These are phyloP conservation scores for Drosophila bocki DNA, from an alignment of 1,140 invertebrate species.

Conservation along the genomic window DNA sequence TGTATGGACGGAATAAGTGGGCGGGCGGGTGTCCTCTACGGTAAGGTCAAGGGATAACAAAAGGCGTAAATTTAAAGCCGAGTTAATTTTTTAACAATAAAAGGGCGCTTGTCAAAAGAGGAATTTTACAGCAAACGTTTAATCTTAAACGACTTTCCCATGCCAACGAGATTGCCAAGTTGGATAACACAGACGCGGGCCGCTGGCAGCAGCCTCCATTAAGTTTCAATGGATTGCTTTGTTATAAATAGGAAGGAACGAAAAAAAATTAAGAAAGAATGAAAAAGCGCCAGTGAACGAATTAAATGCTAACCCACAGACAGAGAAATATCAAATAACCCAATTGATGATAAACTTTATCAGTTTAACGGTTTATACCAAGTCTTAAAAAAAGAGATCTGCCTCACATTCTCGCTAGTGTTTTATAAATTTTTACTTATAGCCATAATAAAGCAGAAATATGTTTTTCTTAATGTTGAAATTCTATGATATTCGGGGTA, in stretches of 20 bases:
- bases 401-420: not conserved
- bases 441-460: not conserved
- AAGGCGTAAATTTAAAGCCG: conserved; percentile 81
- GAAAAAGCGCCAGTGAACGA: conserved; percentile 6
- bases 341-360: not conserved
- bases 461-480: too few relatives aligned
- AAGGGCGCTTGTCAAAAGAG: conserved; percentile 73
- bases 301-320: conserved; percentile 7
- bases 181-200: conserved; percentile 26
- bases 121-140: conserved; percentile 75
- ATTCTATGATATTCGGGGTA: too few relatives aligned
- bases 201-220: conserved; percentile 26
- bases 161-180: conserved; percentile 29
- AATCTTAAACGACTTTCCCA: conserved; percentile 72
- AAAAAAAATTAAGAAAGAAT: not conserved
- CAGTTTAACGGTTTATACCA: not conserved
- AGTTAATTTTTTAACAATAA: conserved; percentile 83
- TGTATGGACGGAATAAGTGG: conserved; percentile 8
- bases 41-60: conserved; percentile 78
- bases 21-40: conserved; percentile 32
- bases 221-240: conserved; percentile 52
- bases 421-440: too few relatives aligned
- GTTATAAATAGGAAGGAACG: conserved; percentile 39
- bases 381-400: not conserved
- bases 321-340: not conserved